Evolutionary conservation across 2,113 vertebrate genomes (phyloP), one percentile per base, ranked within the genome.

Genomic region (Centrocercus urophasianus): DNA sequence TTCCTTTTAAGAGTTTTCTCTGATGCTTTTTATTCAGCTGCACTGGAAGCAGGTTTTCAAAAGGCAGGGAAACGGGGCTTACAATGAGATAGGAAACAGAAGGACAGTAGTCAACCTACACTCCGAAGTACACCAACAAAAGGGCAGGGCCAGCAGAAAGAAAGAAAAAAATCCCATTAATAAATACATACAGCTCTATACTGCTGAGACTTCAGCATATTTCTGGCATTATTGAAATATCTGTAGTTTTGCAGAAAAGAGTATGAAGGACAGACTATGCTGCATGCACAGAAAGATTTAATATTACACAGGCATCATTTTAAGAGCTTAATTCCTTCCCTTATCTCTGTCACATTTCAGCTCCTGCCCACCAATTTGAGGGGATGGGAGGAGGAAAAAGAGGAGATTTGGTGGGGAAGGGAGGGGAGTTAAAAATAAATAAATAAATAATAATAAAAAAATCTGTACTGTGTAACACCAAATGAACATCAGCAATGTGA

Each of bases 31-130:
- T 83, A 64, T 72, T 72, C 76, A 72, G 57, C 67, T 83, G 32
- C 27, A 71, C 90, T 81, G 91, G 80, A 95, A 93, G 92, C 21
- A 69, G 57, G 54, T 75, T 92, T 96, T 83, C 10, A 36, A 90
- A 91, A 95, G 57, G 34, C 52, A 83, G 74, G 47, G 20, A 91
- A 69, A 10, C 1, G 43, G 2, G 5, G 32, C 75, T 81, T 75
- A 79, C 57, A 90, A 69, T 60, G 36, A 86, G 83, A 57, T 57
- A 40, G 86, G 74, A 87, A 72, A 60, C 43, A 90, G 65, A 60
- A 88, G 56, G 20, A 14, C 45, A 25, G 4, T 52, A 32, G 6
- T 77, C 82, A 64, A 76, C 17, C 42, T 63, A 45, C 50, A 42
- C 36, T 10, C 8, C 32, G 19, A 91, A 86, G 93, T 64, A 19